phyloP scores from a whole-genome alignment of 2,888 invertebrate species.

The Eurois occulta region DNA sequence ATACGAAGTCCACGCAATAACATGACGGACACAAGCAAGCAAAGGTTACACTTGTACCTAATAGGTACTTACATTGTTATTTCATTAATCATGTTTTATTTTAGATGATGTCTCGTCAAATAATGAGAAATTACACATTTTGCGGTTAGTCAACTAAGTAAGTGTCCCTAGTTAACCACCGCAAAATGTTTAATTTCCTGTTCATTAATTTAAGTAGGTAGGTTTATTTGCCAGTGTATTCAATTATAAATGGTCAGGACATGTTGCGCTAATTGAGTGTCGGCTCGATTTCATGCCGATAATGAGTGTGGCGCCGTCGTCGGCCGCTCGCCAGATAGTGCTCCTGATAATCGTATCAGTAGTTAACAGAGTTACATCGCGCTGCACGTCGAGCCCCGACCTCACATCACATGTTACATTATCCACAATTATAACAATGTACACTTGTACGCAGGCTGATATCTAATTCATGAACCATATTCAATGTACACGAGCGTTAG shows the following conservation, averaged over 20 bases:
- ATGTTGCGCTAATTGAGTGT: conserved; percentile 75
- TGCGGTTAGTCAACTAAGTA: conserved; percentile 44
- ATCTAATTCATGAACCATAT: conserved; percentile 50
- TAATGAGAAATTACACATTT: conserved; percentile 23
- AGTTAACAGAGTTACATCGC: conserved; percentile 60
- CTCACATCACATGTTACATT: conserved; percentile 47
- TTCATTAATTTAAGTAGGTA: conserved; percentile 47
- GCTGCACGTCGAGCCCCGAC: conserved; percentile 63
- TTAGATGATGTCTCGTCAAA: conserved; percentile 32
- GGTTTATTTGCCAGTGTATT: conserved; percentile 56
- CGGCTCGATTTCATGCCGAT: conserved; percentile 78
- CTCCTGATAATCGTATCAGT: conserved; percentile 77
- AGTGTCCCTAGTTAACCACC: conserved; percentile 13
- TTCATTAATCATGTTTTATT: conserved; percentile 49
- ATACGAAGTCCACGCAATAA: conserved; percentile 23
- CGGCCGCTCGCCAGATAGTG: conserved; percentile 74
- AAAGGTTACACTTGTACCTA: conserved; percentile 39
- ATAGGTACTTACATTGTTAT: conserved; percentile 7
- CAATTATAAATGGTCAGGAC: conserved; percentile 67
- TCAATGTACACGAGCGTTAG: conserved; percentile 61
- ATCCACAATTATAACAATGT: conserved; percentile 45
- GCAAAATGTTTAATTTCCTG: conserved; percentile 49
- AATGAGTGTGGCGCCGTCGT: conserved; percentile 76
- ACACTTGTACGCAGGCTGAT: conserved; percentile 41
- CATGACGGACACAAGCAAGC: conserved; percentile 31